A percentile compares a stretch with the other conserved stretches of the same genome.
phyloP scores from a whole-genome alignment of 2,113 vertebrate species.

The Haemorhous mexicanus region DNA sequence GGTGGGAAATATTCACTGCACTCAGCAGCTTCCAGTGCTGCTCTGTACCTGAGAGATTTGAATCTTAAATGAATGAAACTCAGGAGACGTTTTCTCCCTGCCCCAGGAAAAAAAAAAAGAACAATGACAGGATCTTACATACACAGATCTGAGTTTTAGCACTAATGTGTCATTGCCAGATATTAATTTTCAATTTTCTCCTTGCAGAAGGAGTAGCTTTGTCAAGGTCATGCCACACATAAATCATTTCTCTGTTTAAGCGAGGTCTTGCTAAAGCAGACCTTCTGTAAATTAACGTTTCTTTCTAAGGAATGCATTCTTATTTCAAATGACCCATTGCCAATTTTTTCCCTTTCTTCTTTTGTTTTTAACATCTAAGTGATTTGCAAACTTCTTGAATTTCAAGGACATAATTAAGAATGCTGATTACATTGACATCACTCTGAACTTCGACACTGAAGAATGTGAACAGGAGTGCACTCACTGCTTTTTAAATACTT shows the following conservation, averaged over 20 bases:
- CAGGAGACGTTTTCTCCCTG: neutral
- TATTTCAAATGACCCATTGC: conserved; percentile 20
- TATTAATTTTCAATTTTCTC: conserved; percentile 52
- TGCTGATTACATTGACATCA: conserved; percentile 53
- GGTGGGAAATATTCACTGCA: neutral
- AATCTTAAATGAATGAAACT: neutral
- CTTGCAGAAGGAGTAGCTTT: neutral
- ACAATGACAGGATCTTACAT: neutral
- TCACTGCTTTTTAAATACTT: conserved; percentile 38
- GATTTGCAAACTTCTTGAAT: conserved; percentile 43
- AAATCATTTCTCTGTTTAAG: conserved; percentile 8
- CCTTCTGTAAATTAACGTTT: conserved; percentile 50
- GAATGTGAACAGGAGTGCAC: neutral
- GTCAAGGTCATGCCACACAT: conserved; percentile 44
- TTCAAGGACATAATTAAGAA: conserved; percentile 63
- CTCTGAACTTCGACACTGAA: conserved; percentile 6
- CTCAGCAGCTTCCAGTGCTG: neutral
- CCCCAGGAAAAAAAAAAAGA: neutral
- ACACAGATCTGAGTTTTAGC: neutral
- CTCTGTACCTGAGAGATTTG: neutral
- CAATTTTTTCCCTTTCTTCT: neutral
- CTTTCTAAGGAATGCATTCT: neutral
- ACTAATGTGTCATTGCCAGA: neutral
- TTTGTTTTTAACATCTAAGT: conserved; percentile 20
- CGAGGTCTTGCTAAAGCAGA: conserved; percentile 21